Conservation (phyloP, 2,888 invertebrate genomes). For the Julus scanicus region DNA sequence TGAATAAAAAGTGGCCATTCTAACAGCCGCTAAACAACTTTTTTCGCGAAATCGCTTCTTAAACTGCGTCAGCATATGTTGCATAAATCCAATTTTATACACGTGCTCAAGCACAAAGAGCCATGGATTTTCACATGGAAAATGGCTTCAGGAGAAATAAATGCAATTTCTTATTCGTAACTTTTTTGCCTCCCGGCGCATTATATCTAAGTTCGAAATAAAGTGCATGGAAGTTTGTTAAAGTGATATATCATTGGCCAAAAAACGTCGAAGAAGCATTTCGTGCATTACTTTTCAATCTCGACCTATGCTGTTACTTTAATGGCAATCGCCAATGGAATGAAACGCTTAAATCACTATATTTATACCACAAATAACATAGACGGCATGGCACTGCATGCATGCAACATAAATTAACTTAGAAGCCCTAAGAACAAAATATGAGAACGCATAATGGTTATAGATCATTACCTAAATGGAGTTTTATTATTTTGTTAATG, state of each 20-base stretch:
- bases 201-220: neutral
- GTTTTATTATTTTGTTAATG: neutral
- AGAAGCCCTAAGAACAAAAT: neutral
- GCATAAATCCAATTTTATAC: too few species aligned
- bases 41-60: too few species aligned
- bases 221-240: neutral
- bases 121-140: neutral
- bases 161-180: neutral
- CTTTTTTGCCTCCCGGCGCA: neutral
- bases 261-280: neutral
- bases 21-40: neutral
- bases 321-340: conserved; percentile 5
- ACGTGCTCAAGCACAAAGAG: neutral
- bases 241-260: neutral
- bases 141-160: neutral
- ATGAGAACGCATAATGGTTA: neutral
- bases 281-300: conserved; percentile 5
- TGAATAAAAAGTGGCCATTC: neutral
- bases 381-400: neutral
- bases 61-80: too few species aligned
- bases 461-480: neutral
- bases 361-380: neutral
- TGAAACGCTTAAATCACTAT: neutral
- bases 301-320: neutral
- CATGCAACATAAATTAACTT: neutral